These are phyloP conservation scores for Cyclura pinguis DNA, from an alignment of 2,797 vertebrate species.

Conservation along the genomic window DNA sequence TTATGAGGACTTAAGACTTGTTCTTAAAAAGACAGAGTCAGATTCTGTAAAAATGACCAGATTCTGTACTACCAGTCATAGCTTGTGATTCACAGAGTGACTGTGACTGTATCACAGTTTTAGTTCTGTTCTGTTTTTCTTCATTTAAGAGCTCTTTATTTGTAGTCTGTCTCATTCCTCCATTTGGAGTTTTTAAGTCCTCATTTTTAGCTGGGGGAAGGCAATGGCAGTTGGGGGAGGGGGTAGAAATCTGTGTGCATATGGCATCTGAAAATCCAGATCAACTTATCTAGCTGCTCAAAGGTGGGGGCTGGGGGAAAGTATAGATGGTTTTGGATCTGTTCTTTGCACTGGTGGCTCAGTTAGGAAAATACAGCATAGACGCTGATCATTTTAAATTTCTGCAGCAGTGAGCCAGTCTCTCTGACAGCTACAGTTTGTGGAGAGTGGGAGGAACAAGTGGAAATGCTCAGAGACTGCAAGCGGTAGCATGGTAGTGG, in stretches of 20 bases:
- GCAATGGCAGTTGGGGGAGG: too few relatives aligned
- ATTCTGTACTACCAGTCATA: background rate
- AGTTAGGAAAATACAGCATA: conserved; percentile 39
- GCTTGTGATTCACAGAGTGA: background rate
- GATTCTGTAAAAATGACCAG: background rate
- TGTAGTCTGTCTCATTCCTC: background rate
- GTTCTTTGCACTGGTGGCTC: conserved; percentile 44
- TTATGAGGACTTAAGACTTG: background rate
- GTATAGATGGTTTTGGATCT: conserved; percentile 15
- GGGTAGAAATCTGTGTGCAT: background rate
- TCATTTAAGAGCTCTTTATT: background rate
- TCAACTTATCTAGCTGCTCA: background rate
- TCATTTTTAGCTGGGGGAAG: background rate
- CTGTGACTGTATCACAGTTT: background rate
- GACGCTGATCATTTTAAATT: conserved; percentile 63
- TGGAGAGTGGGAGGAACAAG: conserved; percentile 61
- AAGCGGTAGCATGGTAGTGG: conserved; percentile 41
- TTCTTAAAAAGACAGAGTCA: background rate
- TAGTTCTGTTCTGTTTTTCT: background rate
- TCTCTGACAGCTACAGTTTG: conserved; percentile 49
- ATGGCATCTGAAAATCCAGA: background rate
- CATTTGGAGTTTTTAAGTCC: background rate
- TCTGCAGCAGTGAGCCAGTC: conserved; percentile 57
- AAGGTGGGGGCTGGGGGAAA: conserved; percentile 9
- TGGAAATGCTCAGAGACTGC: conserved; percentile 54